Conservation (phyloP, 2,113 vertebrate genomes). For the Notechis scutatus region DNA sequence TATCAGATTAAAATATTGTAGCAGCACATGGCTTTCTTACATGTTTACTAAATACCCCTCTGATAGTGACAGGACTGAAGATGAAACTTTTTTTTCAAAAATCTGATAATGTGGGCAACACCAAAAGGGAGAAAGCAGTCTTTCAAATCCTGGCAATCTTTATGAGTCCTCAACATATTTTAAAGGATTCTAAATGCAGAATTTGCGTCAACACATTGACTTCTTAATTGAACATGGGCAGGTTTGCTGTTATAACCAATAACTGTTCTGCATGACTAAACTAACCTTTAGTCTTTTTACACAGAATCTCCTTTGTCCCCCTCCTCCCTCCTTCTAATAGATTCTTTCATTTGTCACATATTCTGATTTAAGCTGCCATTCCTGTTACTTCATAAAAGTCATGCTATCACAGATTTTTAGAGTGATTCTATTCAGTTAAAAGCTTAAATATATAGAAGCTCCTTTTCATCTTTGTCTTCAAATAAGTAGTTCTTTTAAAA, state of each 20-base stretch:
- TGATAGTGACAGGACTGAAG: not conserved
- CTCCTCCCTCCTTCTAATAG: not conserved
- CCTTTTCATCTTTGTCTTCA: not conserved
- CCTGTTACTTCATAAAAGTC: not conserved
- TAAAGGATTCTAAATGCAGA: not conserved
- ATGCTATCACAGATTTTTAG: not conserved
- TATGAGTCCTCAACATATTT: not conserved
- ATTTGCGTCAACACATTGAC: not conserved
- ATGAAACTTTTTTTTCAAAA: not conserved
- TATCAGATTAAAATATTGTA: not conserved
- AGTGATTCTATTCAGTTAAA: not conserved
- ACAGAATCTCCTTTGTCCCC: not conserved
- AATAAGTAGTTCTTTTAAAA: not conserved
- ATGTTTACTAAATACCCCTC: not conserved
- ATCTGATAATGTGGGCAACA: not conserved
- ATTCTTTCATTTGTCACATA: not conserved
- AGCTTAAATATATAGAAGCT: not conserved
- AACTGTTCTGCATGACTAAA: not conserved
- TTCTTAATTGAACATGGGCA: not conserved
- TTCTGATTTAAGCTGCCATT: not conserved
- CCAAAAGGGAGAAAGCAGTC: not conserved
- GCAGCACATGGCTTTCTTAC: not conserved
- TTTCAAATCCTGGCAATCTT: not conserved
- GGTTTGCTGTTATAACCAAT: not conserved
- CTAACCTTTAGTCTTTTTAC: not conserved